These are phyloP conservation scores for Porites evermanni DNA, from an alignment of 92 coral and sea anemone genomes.

Conservation along the genomic window DNA sequence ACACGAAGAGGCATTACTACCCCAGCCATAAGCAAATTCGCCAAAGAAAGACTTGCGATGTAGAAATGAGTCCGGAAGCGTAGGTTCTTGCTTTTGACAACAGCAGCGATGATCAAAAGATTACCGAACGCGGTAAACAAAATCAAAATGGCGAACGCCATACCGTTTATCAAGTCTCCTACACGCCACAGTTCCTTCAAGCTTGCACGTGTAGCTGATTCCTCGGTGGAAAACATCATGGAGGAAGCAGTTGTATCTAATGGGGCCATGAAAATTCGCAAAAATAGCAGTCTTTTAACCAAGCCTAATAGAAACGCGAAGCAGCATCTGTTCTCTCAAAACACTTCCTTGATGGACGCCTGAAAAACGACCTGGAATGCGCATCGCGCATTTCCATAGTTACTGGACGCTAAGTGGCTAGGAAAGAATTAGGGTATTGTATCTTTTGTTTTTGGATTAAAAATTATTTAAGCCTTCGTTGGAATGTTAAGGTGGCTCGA, in stretches of 20 bases:
- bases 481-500: too few relatives aligned
- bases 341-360: neutral
- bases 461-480: neutral
- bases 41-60: constrained; percentile 69
- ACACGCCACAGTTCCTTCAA: constrained; percentile 1
- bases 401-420: constrained; percentile 30
- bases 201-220: constrained; percentile 6
- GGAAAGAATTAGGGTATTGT: constrained; percentile 3
- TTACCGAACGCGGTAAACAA: constrained; percentile 78
- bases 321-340: too few relatives aligned
- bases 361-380: neutral
- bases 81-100: constrained; percentile 69
- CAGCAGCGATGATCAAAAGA: constrained; percentile 62
- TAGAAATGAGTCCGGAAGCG: constrained; percentile 70
- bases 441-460: neutral
- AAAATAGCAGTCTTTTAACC: neutral
- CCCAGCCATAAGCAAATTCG: constrained; percentile 81
- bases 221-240: constrained; percentile 10
- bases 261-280: constrained; percentile 22
- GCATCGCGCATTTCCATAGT: constrained; percentile 41
- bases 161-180: constrained; percentile 68
- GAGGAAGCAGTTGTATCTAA: neutral
- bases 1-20: constrained; percentile 88
- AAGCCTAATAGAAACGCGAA: too few relatives aligned
- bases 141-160: constrained; percentile 73